Evolutionary conservation across 2,888 invertebrate species (phyloP), one percentile per base, ranked within the genome.

Genomic region (Andricus quercusramuli): DNA sequence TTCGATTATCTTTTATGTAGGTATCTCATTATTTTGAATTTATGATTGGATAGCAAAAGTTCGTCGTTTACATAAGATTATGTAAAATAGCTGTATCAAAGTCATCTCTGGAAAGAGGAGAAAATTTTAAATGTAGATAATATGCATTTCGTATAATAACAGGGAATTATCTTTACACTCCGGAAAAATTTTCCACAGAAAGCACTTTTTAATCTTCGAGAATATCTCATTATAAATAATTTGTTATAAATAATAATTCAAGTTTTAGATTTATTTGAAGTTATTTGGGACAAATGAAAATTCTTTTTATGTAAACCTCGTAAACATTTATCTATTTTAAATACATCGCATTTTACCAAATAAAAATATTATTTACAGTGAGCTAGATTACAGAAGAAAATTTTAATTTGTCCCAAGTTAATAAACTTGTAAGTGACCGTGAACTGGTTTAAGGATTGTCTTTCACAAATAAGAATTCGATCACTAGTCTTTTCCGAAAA

Each of bases 1-100:
- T 70, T 51, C 51, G 51, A 70, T 70, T 70, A 70, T 32, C 70
- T 70, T 51, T 59, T 59, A 59, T 22, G 25, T 20, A n/a, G 8
- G 25, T 25, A 25, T 68, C 47, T 51, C 22, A 22, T 70, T 51
- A 70, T 70, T 70, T 70, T 29, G 29, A 51, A 51, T 70, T 70
- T 70, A 70, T 70, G 70, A 47, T 51, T 70, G 51, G 70, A 4
- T 22, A 70, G 32, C 70, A 25, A 51, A 70, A 70, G 29, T 51
- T 70, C 47, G 17, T 70, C 70, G 29, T 51, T 51, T 70, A n/a
- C 70, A 70, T 51, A 70, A 70, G 70, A 70, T 70, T 70, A 70
- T 70, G 70, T 70, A 70, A 70, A 70, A 70, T 70, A 68, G 68
- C 44, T 6, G 22, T 68, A 51, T 70, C 70, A 20, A 70, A 70